Evolutionary conservation across 2,113 vertebrate species (phyloP), one percentile per base, ranked within the genome.

Genomic region (Oncorhynchus tshawytscha): DNA sequence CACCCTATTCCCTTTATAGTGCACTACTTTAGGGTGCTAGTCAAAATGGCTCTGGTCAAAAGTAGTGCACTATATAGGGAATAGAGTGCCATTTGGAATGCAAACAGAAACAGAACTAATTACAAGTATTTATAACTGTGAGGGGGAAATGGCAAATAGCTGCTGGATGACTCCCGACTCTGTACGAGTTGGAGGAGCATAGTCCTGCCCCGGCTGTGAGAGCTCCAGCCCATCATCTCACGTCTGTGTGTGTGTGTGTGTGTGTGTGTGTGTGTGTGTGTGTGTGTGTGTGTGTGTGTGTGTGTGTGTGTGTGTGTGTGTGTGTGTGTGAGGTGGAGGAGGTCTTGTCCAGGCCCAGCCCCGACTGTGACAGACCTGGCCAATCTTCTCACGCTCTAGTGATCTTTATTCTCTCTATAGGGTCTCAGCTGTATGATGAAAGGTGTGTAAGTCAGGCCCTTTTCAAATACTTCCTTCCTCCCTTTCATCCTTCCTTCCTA

Each of bases 81-180:
- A 18, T 54, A 54, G 51, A 3, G 13, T 16, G 4, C 16, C 51
- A 54, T 54, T 54, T 54, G 16, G 39, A 5, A 54, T 54, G 51
- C 16, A 18, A 4, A 0, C 0, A 11, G 16, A 54, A 54, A 54
- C 16, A 54, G 3, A 54, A 54, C 88, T 93, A 91, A 94, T 93
- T 91, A 84, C 73, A 81, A 80, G 73, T 94, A 94, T 93, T 93
- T 91, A 90, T 93, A 92, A 86, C 89, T 88, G 80, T 92, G 39
- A 85, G 81, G 82, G 66, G 25, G 27, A 76, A 73, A 88, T 84
- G 90, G 84, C 78, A 93, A 92, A 94, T 93, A 91, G 85, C 86
- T 74, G 59, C 72, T 60, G 71, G 76, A 79, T 87, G 83, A 89
- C 76, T 78, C 39, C 31, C 45, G 60, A 89, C 76, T 78, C 49